Conservation (phyloP, 2,113 vertebrate genomes). For the Ascaphus truei region DNA sequence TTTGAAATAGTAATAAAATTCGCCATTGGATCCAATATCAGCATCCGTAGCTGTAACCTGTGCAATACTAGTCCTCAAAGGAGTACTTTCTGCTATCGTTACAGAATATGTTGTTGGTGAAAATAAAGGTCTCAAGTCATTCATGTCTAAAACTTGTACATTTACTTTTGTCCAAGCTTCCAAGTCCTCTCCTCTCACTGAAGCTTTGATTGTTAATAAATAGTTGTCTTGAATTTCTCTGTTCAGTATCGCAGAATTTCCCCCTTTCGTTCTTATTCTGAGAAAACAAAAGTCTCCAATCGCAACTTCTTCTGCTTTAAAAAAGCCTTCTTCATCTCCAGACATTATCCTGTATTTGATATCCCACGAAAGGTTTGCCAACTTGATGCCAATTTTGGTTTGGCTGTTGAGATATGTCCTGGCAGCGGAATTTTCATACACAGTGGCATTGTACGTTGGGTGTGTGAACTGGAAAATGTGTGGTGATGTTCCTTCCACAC, state of each 20-base stretch:
- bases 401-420: constrained; percentile 91
- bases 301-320: constrained; percentile 91
- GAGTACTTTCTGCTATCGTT: constrained; percentile 89
- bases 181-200: constrained; percentile 85
- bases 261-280: constrained; percentile 94
- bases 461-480: constrained; percentile 84
- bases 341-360: constrained; percentile 93
- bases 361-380: constrained; percentile 86
- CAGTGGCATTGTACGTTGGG: constrained; percentile 82
- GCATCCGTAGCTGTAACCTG: constrained; percentile 97
- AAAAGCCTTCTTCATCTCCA: constrained; percentile 94
- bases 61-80: constrained; percentile 92
- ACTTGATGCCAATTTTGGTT: constrained; percentile 85
- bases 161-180: constrained; percentile 95
- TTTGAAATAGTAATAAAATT: constrained; percentile 98
- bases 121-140: constrained; percentile 95
- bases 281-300: constrained; percentile 97
- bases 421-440: constrained; percentile 94
- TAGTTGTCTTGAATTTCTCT: constrained; percentile 95
- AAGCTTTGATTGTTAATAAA: constrained; percentile 88
- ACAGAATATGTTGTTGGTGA: constrained; percentile 96
- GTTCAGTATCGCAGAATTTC: constrained; percentile 93
- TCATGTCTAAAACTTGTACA: constrained; percentile 95
- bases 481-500: constrained; percentile 53
- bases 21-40: constrained; percentile 93